Conservation (phyloP, 2,888 invertebrate genomes). For the Drosophila recens region DNA sequence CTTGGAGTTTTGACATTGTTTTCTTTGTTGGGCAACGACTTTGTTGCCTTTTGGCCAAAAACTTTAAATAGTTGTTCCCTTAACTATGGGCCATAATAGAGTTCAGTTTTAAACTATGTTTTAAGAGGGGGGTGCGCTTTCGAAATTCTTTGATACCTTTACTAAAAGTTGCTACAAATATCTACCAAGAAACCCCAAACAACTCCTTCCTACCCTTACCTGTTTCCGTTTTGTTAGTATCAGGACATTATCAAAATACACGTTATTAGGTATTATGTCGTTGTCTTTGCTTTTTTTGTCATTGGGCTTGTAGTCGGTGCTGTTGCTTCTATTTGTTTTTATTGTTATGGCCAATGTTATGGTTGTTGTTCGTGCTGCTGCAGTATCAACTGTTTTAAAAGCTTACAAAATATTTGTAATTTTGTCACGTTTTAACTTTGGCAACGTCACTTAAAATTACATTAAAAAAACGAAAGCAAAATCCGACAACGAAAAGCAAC, state of each 20-base stretch:
- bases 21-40: conserved; percentile 24
- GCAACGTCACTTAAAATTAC: conserved; percentile 77
- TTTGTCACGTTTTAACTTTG: conserved; percentile 79
- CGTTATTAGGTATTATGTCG: conserved; percentile 72
- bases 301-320: background rate
- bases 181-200: background rate
- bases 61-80: conserved; percentile 64
- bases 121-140: conserved; percentile 11
- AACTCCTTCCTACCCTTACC: background rate
- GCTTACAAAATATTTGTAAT: conserved; percentile 76
- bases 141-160: conserved; percentile 56
- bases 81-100: conserved; percentile 24
- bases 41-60: conserved; percentile 50
- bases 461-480: conserved; percentile 49
- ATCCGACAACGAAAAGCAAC: conserved; percentile 4
- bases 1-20: conserved; percentile 34
- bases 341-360: conserved; percentile 64
- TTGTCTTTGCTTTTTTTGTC: conserved; percentile 27
- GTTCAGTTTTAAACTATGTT: conserved; percentile 59
- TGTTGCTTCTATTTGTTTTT: conserved; percentile 61
- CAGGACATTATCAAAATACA: conserved; percentile 69
- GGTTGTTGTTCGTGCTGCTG: conserved; percentile 58
- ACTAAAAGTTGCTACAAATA: conserved; percentile 43
- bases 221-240: conserved; percentile 17
- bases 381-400: conserved; percentile 69